Base-by-base conservation (phyloP, 2,888 invertebrate genomes). In the Alsophila aescularia region DNA sequence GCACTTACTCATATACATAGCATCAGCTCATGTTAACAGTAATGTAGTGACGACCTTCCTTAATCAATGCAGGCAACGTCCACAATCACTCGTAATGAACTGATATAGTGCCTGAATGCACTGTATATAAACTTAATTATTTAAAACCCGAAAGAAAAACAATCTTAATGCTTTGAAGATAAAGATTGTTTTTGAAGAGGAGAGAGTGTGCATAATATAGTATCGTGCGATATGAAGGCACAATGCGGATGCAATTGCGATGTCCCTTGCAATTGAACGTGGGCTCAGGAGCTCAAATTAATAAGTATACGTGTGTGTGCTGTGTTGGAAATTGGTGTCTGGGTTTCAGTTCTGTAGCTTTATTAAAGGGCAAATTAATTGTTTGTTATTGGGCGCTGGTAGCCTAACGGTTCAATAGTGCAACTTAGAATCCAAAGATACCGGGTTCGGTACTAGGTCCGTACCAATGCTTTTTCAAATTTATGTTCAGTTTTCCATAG, bases 51-150 rank as follows among this genome's bases (percentile, higher is more conserved):
- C 72, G 79, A 76, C 79, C 81, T 82, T 85, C 82, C 75, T 83
- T 83, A 81, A 83, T 86, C 79, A 87, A 87, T 88, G 84, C 83
- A 76, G 62, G 64, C 75, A 75, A 65, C 82, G 83, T 83, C 75
- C 78, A 79, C 87, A 88, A 88, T 87, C 80, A 85, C 75, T 60
- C 75, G 77, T 83, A 89, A 90, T 87, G 66, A 81, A 61, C 74
- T 85, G 85, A 89, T 86, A 74, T 83, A 87, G 72, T 79, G 70
- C 64, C 55, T 66, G 69, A 73, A 66, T 73, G 67, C 65, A 53
- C 62, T 69, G 67, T 73, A 69, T 66, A 67, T 63, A 69, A 60
- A 63, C 58, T 67, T 58, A 58, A 62, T 58, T 60, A 55, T 40
- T 42, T 18, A 27, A 39, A 10, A 0, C 9, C 8, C 39, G 56